Evolutionary conservation across 2,797 vertebrate genomes (phyloP), one percentile per base, ranked within the genome.

Genomic region (Austrolebias charrua): DNA sequence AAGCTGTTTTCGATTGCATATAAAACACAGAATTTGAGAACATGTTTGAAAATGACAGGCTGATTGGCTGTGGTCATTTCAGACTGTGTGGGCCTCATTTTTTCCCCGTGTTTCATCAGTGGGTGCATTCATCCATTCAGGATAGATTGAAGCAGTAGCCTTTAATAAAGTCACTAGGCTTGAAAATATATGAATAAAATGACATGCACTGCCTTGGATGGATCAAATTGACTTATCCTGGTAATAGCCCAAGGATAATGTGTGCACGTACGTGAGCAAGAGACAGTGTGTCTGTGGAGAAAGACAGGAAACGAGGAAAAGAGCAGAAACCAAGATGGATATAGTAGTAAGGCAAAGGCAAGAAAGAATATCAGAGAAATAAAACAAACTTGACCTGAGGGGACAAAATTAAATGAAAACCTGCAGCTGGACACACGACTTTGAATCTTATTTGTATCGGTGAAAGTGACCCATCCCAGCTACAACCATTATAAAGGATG

Each of bases 401-500:
- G 93, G 94, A 94, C 92, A 89, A 91, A 90, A 94, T 94, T 93
- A 92, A 92, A 94, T 94, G 85, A 94, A 94, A 90, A 93, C 92
- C 93, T 93, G 92, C 69, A 92, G 93, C 93, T 91, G 86, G 92
- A 95, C 93, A 94, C 93, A 94, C 93, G 95, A 94, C 94, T 95
- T 94, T 94, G 94, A 95, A 95, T 95, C 94, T 93, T 93, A 93
- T 97, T 96, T 96, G 95, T 96, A 96, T 96, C 93, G 95, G 95
- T 94, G 90, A 94, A 95, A 94, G 90, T 93, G 94, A 94, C 93
- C 93, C 85, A 91, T 90, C 93, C 91, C 89, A 89, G 92, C 92
- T 92, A 88, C 89, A 88, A 91, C 92, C 54, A 89, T 94, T 94
- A 95, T 95, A 95, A 86, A 80, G 47, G 85, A 86, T 73, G 83